Base-by-base conservation (phyloP, 1,140 invertebrate species). In the Hycleus phaleratus region DNA sequence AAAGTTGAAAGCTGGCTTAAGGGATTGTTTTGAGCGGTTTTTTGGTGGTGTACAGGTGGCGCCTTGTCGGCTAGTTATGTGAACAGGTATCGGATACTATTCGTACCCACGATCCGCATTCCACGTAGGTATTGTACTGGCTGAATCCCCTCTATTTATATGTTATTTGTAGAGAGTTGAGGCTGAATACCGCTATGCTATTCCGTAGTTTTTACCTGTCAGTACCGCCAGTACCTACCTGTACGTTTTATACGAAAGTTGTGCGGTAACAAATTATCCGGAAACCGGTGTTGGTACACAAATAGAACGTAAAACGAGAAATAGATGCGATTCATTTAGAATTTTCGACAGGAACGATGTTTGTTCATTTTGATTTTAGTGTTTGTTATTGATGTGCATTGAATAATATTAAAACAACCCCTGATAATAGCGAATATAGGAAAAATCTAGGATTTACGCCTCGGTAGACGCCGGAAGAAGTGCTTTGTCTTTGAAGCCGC, bases 151-250 rank as follows among this genome's bases (percentile, higher is more conserved):
- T 52, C 56, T 58, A 58, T 58, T 49, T 58, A 51, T 32, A 32
- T 32, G 32, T 32, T 32, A 7, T 32, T 32, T 7, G 32, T 32
- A 48, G 39, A 57, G 56, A 53, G 56, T 58, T 52, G 56, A 58
- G 49, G 45, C 56, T 50, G 56, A 51, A 58, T 51, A 51, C 56
- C 56, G 56, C 50, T 58, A 52, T 47, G 50, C 56, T 58, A 52
- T 58, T 58, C 56, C 49, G 46, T 51, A 58, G 49, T 58, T 58
- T 58, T 58, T 58, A 58, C 56, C 56, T 58, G 56, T 50, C 48
- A 53, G 51, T 53, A 45, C 38, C 56, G 42, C 52, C 49, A 58
- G 56, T 58, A 32, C 32, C 32, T 32, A 32, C 7, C 32, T 32
- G 26, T 52, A 58, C 46, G 40, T 51, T 52, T n/a, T 49, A 46